phyloP scores from a whole-genome alignment of 1,140 invertebrate genomes.

The Tenebrio molitor region DNA sequence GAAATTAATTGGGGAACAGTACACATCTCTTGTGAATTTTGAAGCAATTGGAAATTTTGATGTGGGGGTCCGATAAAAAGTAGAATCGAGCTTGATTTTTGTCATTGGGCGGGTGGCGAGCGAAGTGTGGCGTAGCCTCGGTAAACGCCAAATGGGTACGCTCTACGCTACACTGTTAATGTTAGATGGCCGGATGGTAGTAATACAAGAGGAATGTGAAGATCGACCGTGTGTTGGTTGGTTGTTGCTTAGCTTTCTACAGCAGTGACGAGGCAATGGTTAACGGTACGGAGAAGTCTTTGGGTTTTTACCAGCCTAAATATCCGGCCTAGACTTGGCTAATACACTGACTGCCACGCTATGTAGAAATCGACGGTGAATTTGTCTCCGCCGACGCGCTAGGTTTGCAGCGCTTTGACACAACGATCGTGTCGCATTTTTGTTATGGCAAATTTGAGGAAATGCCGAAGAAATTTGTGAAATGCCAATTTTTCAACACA shows the following conservation, averaged over 20 bases:
- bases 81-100: too few relatives aligned
- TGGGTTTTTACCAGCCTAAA: conserved; percentile 35
- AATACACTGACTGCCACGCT: neutral
- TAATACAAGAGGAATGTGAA: conserved; percentile 43
- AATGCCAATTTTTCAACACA: neutral
- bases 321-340: conserved; percentile 13
- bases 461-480: neutral
- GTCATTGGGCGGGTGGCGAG: too few relatives aligned
- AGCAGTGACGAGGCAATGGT: conserved; percentile 25
- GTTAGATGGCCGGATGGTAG: conserved; percentile 36
- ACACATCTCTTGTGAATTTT: too few relatives aligned
- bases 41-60: too few relatives aligned
- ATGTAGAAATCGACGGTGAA: neutral
- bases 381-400: conserved; percentile 2
- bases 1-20: too few relatives aligned
- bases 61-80: too few relatives aligned
- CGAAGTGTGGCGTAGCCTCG: too few relatives aligned
- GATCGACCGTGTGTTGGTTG: conserved; percentile 23
- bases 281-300: conserved; percentile 40
- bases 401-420: neutral
- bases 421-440: too few relatives aligned
- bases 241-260: conserved; percentile 19
- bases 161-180: too few relatives aligned
- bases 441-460: neutral
- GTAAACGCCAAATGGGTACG: too few relatives aligned